Percentiles rank a stretch among this genome's conserved stretches.
These are phyloP conservation scores for Cephus pygmeus DNA, from an alignment of 2,888 invertebrate genomes.

Conservation along the genomic window DNA sequence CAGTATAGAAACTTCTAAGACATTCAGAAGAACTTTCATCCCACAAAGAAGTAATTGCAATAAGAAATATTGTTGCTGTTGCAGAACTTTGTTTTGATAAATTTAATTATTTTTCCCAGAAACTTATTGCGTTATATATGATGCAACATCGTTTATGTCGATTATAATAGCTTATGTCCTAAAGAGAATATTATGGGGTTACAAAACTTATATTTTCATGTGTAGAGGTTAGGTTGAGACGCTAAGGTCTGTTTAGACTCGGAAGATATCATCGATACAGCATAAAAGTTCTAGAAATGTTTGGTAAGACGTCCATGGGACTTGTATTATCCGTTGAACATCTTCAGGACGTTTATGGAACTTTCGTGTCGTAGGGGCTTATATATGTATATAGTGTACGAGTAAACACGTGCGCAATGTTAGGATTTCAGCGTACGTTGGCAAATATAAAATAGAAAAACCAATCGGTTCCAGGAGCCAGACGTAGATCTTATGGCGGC, in stretches of 20 bases:
- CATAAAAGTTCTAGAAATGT: no score
- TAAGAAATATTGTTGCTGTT: not conserved
- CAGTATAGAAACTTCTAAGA: not conserved
- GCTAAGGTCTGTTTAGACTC: not conserved
- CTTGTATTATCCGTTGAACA: no score
- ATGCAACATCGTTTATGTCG: not conserved
- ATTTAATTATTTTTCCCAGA: not conserved
- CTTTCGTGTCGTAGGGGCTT: no score
- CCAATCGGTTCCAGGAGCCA: not conserved
- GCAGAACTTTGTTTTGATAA: not conserved
- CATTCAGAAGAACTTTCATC: not conserved
- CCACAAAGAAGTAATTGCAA: not conserved
- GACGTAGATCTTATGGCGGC: slow-evolving; percentile 30
- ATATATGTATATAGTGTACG: no score
- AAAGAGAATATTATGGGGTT: not conserved
- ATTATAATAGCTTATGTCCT: not conserved
- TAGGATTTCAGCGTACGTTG: not conserved
- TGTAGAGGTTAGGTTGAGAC: not conserved
- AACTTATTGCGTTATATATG: not conserved
- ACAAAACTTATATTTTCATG: not conserved
- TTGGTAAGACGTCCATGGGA: no score
- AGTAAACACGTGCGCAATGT: no score
- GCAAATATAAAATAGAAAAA: not conserved
- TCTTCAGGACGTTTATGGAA: no score
- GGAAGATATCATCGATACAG: not conserved